Base-by-base conservation (phyloP, 2,888 invertebrate species). In the Drosophila paranaensis region DNA sequence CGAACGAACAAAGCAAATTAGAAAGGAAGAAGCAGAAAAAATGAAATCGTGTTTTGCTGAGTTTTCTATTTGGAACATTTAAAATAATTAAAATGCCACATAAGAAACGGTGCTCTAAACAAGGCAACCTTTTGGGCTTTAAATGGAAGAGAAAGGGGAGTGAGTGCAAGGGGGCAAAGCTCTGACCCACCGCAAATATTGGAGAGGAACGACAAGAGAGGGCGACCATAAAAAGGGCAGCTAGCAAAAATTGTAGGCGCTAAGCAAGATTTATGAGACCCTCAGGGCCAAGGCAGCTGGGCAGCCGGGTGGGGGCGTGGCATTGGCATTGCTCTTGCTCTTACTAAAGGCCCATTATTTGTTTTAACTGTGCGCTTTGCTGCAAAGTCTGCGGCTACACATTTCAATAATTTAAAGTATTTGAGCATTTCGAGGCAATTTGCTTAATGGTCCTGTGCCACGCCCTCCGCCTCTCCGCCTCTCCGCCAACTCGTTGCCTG, bases 351-450 rank as follows among this genome's bases (percentile, higher is more conserved):
- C 14, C 71, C 54, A 70, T 86, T 83, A 83, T 88, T 84, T 84
- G 88, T 76, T 74, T 78, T 75, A 72, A 72, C 66, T 72, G 68
- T 77, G 83, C 69, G 60, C 64, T 51, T 75, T 74, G 54, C 60
- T 54, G 60, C 60, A 54, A 54, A 61, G 73, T 45, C 43, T 81
- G 75, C 68, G 75, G 71, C 67, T 58, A 69, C 55, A 76, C 79
- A 83, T 86, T 84, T 84, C 83, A 84, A 88, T 88, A 86, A 88
- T 84, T 84, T 83, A 87, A 83, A 87, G 68, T 84, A 77, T 82
- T 79, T 76, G 69, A 72, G 55, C 77, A 68, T 70, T 78, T 68
- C 46, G 71, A 81, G 80, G 86, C 90, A 89, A 86, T 90, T 86
- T 86, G 76, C 76, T 75, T 88, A 86, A 86, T 86, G 86, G 88